Conservation (phyloP, 2,888 invertebrate species). For the Tipula lateralis region DNA sequence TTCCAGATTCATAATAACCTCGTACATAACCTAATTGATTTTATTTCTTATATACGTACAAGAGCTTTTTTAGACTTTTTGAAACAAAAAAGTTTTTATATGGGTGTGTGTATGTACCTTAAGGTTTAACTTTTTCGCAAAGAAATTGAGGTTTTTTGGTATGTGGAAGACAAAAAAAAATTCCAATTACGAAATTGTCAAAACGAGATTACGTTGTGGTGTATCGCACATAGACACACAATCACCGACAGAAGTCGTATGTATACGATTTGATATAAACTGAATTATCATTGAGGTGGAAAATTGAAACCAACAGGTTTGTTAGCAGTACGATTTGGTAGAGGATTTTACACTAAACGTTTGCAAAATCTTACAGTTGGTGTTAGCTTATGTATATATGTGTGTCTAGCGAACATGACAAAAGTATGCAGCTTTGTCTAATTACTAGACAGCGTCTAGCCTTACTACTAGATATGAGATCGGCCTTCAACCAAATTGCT, state of each 20-base stretch:
- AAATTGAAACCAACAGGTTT: neutral
- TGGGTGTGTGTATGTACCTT: neutral
- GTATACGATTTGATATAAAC: neutral
- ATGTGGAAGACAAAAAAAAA: neutral
- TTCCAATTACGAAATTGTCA: conserved; percentile 19
- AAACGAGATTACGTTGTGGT: neutral
- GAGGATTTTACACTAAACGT: too few species aligned
- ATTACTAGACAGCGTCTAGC: too few species aligned
- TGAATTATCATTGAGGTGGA: neutral
- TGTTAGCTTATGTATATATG: too few species aligned
- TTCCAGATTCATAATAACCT: neutral
- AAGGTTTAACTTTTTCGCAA: neutral
- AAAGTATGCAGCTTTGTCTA: too few species aligned
- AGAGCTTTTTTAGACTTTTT: neutral
- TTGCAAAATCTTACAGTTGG: too few species aligned
- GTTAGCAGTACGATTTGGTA: too few species aligned
- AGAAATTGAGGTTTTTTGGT: neutral
- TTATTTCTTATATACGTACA: neutral
- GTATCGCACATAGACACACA: neutral
- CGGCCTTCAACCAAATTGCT: too few species aligned
- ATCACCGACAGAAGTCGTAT: neutral
- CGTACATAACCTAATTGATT: neutral
- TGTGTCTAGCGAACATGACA: too few species aligned
- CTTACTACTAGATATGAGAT: too few species aligned
- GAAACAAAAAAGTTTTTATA: neutral